Evolutionary conservation across 2,888 invertebrate species (phyloP).

Genomic region (Geophilus truncorum): DNA sequence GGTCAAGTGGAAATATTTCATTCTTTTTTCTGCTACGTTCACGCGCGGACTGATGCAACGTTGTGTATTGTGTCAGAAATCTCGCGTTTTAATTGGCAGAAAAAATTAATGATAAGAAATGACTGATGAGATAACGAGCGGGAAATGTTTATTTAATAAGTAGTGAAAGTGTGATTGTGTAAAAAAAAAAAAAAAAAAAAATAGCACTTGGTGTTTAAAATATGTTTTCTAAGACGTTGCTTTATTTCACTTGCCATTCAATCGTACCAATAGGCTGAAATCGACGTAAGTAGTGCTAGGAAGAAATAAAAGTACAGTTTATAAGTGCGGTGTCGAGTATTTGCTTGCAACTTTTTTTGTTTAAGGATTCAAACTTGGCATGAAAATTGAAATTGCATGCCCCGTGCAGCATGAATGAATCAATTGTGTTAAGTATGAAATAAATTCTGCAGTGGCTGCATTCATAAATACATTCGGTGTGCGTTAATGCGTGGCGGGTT

Average conservation of each 20-base stretch:
- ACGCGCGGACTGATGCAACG: conserved; percentile 13
- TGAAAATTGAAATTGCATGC: neutral
- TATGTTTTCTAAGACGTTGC: conserved; percentile 16
- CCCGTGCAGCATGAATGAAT: neutral
- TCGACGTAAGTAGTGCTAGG: conserved; percentile 60
- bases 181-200: neutral
- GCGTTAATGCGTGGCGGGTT: neutral
- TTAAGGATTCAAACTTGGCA: neutral
- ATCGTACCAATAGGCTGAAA: conserved; percentile 58
- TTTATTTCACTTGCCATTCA: conserved; percentile 37
- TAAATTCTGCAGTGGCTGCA: neutral
- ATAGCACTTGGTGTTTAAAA: neutral
- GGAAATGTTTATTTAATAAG: neutral
- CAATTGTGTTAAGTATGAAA: neutral
- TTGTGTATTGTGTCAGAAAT: conserved; percentile 14
- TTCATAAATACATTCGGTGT: neutral
- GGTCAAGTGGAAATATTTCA: neutral
- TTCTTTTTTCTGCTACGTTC: conserved; percentile 35
- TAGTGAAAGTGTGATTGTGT: neutral
- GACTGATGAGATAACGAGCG: neutral
- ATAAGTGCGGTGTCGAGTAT: neutral
- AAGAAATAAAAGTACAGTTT: neutral
- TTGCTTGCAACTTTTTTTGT: neutral
- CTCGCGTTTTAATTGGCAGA: too few species aligned
- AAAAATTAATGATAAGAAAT: neutral